Evolutionary conservation across 1,140 invertebrate species (phyloP).

Genomic region (Lerema accius): DNA sequence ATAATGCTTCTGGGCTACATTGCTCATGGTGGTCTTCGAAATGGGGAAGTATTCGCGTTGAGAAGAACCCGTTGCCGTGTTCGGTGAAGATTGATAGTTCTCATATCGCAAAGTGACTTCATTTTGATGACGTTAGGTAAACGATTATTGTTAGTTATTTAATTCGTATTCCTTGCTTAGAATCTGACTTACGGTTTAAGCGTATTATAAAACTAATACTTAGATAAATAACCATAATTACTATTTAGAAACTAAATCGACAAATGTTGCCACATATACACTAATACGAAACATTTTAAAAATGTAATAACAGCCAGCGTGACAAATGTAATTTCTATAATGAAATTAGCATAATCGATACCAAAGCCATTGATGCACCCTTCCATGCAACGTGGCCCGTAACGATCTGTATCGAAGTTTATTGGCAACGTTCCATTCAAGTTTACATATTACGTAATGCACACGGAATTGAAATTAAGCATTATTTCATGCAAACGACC

Average conservation of each 20-base stretch:
- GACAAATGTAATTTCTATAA: conserved; percentile 69
- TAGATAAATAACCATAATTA: too few relatives aligned
- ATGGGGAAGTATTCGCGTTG: too few relatives aligned
- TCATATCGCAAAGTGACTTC: too few relatives aligned
- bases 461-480: conserved; percentile 73
- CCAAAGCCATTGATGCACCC: conserved; percentile 64
- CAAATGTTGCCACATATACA: background rate
- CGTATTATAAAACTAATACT: too few relatives aligned
- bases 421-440: conserved; percentile 67
- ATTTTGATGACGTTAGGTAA: too few relatives aligned
- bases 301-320: conserved; percentile 34
- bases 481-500: conserved; percentile 74
- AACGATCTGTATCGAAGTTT: conserved; percentile 64
- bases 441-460: conserved; percentile 66
- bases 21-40: too few relatives aligned
- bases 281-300: background rate
- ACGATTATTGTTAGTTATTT: too few relatives aligned
- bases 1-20: too few relatives aligned
- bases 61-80: too few relatives aligned
- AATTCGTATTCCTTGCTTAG: too few relatives aligned
- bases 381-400: conserved; percentile 40
- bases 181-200: too few relatives aligned
- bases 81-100: too few relatives aligned
- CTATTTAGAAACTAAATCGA: background rate
- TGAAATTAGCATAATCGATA: conserved; percentile 81